These are phyloP conservation scores for Gymnothorax javanicus DNA, from an alignment of 2,797 vertebrate species.

Conservation along the genomic window DNA sequence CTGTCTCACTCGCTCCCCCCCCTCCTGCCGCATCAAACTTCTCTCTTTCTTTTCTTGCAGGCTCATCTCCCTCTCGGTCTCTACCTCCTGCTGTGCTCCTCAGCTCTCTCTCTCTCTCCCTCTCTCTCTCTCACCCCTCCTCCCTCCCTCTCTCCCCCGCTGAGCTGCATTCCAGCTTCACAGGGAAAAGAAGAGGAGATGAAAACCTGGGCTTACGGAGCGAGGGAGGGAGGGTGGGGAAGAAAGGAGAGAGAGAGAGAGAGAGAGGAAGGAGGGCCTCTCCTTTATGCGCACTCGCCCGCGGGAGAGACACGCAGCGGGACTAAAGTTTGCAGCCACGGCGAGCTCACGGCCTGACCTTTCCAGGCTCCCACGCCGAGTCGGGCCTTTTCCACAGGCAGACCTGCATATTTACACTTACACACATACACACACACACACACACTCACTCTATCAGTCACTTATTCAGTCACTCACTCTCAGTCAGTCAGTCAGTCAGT, in stretches of 20 bases:
- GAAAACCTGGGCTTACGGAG: constrained; percentile 50
- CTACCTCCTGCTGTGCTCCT: constrained; percentile 44
- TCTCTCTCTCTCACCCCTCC: constrained; percentile 27
- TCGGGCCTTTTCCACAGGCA: constrained; percentile 83
- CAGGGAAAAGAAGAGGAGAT: constrained; percentile 41
- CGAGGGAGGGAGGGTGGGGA: constrained; percentile 23
- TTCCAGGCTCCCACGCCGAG: constrained; percentile 69
- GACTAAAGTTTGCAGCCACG: constrained; percentile 73
- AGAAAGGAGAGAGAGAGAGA: constrained; percentile 35
- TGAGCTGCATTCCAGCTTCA: constrained; percentile 48
- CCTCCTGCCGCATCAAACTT: constrained; percentile 51
- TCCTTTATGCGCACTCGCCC: constrained; percentile 45
- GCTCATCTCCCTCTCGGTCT: constrained; percentile 40
- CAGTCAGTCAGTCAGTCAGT: too few species aligned
- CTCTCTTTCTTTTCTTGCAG: constrained; percentile 49
- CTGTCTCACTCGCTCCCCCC: neutral
- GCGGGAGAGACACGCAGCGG: constrained; percentile 56
- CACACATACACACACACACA: too few species aligned
- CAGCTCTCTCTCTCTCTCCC: constrained; percentile 48
- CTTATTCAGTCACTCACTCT: too few species aligned
- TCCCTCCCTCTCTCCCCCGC: constrained; percentile 42
- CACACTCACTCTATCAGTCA: too few species aligned
- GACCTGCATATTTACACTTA: constrained; percentile 71
- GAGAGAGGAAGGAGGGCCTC: constrained; percentile 52
- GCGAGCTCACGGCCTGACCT: constrained; percentile 66